Evolutionary conservation across 2,797 vertebrate species (phyloP).

Genomic region (Sebastiscus tertius): DNA sequence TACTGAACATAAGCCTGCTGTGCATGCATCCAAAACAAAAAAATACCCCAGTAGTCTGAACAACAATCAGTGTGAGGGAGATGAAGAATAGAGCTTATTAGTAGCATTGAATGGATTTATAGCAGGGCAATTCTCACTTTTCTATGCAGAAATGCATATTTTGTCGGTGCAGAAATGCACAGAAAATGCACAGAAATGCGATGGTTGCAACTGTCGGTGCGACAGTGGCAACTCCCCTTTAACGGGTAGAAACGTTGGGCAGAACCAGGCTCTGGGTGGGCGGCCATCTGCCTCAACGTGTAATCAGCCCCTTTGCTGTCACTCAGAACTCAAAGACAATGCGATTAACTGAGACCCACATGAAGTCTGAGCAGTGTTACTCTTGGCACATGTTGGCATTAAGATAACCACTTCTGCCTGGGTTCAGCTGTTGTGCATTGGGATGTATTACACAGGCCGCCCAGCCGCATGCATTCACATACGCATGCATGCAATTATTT

Average conservation of each 20-base stretch:
- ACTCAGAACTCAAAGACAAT: neutral
- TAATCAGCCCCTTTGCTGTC: neutral
- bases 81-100: neutral
- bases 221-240: neutral
- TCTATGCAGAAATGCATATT: neutral
- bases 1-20: neutral
- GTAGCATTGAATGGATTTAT: neutral
- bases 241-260: neutral
- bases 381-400: neutral
- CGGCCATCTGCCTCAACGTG: neutral
- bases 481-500: conserved; percentile 8
- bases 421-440: neutral
- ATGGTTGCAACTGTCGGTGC: no score
- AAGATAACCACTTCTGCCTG: neutral
- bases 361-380: conserved; percentile 8
- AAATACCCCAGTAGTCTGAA: neutral
- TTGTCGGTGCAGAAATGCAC: no score
- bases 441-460: conserved; percentile 1
- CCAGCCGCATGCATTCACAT: neutral
- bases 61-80: neutral
- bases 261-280: neutral
- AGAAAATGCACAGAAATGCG: no score
- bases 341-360: neutral
- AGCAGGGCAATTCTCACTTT: neutral
- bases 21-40: conserved; percentile 6